These are phyloP conservation scores for Scylla paramamosain DNA, from an alignment of 1,140 invertebrate species.

Conservation along the genomic window DNA sequence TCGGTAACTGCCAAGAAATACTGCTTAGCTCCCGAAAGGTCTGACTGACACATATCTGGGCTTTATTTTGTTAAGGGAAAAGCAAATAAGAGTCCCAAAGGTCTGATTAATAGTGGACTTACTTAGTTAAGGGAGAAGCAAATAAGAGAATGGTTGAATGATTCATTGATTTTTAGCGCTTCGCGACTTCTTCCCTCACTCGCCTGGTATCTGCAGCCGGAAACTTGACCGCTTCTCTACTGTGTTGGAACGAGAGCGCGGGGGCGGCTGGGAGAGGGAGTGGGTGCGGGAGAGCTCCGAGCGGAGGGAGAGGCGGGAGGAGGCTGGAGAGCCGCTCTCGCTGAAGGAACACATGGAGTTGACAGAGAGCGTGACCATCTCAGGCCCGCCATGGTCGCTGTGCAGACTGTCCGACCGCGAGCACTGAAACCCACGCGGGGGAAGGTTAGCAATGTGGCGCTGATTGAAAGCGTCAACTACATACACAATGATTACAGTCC, in stretches of 20 bases:
- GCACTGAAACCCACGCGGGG: slow-evolving; percentile 29
- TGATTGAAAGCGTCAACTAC: background rate
- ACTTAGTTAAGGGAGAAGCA: no score
- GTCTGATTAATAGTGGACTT: no score
- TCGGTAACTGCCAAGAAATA: no score
- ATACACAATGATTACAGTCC: no score
- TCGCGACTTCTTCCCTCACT: background rate
- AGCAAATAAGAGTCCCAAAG: no score
- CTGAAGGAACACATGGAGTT: slow-evolving; percentile 67
- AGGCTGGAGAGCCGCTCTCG: slow-evolving; percentile 64
- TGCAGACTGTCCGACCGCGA: slow-evolving; percentile 67
- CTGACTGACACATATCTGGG: no score
- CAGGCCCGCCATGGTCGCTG: slow-evolving; percentile 59
- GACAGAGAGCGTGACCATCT: slow-evolving; percentile 61
- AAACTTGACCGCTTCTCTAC: slow-evolving; percentile 34
- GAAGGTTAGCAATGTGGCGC: background rate
- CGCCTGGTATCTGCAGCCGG: slow-evolving; percentile 58
- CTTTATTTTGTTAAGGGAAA: no score
- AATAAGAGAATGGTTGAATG: no score
- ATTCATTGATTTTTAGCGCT: background rate
- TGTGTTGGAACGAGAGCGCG: slow-evolving; percentile 57
- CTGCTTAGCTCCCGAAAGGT: no score
- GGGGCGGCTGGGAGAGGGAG: slow-evolving; percentile 54
- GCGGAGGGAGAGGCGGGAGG: slow-evolving; percentile 62
- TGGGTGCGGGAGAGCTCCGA: slow-evolving; percentile 63